Conservation (phyloP, 2,888 invertebrate species). For the Noctua janthe region DNA sequence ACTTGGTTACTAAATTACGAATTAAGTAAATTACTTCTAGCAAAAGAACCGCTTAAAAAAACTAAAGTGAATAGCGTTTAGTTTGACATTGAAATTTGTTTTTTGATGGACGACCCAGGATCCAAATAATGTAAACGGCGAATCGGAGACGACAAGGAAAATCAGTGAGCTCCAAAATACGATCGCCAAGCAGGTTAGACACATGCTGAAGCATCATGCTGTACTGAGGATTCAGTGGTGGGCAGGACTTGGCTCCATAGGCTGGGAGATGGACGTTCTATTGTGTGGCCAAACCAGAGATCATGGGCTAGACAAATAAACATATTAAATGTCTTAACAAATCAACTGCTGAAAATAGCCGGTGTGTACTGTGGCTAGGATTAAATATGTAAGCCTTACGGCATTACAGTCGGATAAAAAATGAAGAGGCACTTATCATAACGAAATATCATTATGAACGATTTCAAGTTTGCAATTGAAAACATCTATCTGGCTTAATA, state of each 20-base stretch:
- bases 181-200: conserved; percentile 95
- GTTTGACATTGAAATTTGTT: conserved; percentile 72
- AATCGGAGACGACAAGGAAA: conserved; percentile 86
- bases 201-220: conserved; percentile 63
- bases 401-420: background rate
- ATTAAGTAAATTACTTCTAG: conserved; percentile 56
- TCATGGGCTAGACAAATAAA: background rate
- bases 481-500: background rate
- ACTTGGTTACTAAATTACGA: conserved; percentile 10
- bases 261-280: background rate
- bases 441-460: background rate
- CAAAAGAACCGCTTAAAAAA: conserved; percentile 39
- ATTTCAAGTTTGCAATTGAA: background rate
- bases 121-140: conserved; percentile 86
- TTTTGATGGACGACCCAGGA: conserved; percentile 84
- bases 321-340: background rate
- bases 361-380: too few relatives aligned
- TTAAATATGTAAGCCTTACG: background rate
- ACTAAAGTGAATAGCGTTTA: conserved; percentile 64
- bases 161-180: conserved; percentile 96
- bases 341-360: background rate
- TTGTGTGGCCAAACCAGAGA: background rate
- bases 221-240: conserved; percentile 37
- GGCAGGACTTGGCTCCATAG: conserved; percentile 10
- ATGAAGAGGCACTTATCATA: background rate